Conservation (phyloP, 2,797 vertebrate species). For the Sebastes baramenuke region DNA sequence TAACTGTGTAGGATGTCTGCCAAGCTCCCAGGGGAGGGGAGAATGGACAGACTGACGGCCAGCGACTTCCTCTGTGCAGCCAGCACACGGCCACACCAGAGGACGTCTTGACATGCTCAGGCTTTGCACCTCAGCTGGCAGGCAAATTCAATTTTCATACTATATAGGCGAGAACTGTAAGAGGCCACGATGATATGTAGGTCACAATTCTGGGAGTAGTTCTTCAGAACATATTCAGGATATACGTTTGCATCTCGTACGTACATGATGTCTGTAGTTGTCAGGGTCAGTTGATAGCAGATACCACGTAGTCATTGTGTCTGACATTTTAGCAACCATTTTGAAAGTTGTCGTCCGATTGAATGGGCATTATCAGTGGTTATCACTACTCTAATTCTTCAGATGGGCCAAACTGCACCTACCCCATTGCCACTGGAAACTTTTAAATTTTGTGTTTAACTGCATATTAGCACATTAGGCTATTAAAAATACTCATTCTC, state of each 20-base stretch:
- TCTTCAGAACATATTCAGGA: not conserved
- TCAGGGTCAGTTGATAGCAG: not conserved
- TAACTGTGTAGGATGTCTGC: conserved; percentile 43
- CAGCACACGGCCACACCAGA: conserved; percentile 3
- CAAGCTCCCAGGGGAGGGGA: conserved; percentile 2
- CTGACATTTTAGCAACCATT: not conserved
- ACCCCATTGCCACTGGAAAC: no score
- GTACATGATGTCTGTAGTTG: not conserved
- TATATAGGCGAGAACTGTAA: not conserved
- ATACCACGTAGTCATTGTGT: not conserved
- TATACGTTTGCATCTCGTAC: not conserved
- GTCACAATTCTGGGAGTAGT: not conserved
- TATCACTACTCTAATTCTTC: not conserved
- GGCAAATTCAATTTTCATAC: conserved; percentile 39
- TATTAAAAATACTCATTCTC: no score
- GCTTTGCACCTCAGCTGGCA: conserved; percentile 2
- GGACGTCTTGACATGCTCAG: not conserved
- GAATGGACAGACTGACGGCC: no score
- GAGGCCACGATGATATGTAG: not conserved
- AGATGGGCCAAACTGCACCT: not conserved
- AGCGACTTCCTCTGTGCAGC: not conserved
- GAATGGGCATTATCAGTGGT: not conserved
- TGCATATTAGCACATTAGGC: no score
- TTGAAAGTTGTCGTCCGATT: not conserved
- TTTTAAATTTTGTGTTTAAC: no score